Evolutionary conservation across 2,797 vertebrate genomes (phyloP), one percentile per base, ranked within the genome.

Genomic region (Channa striata): DNA sequence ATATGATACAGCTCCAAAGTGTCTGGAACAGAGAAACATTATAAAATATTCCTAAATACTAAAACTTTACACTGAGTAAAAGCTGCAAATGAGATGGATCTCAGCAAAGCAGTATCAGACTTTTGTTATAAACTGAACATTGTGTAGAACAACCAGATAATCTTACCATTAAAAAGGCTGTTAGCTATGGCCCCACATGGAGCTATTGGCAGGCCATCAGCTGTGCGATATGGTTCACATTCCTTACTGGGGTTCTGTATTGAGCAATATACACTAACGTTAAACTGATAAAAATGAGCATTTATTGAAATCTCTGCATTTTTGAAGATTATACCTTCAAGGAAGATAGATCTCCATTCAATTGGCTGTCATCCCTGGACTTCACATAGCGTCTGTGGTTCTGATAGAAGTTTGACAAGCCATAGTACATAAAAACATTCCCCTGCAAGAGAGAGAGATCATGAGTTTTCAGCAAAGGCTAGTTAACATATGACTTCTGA

Each of bases 401-500:
- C 91, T 99, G 98, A 84, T 99, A 99, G 89, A 99, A 99, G 95
- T 99, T 99, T 80, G 98, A 99, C 43, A 99, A 90, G 79, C 97
- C 98, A 0, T 99, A 99, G 90, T 99, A 99, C 98, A 99, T 99
- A 77, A 97, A 99, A 10, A 99, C 98, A 59, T 97, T 97, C 86
- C 95, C 97, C 98, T 99, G 87, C 12, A 91, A 70, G 48, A 49
- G 34, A 83, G 43, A 30, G 25, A 74, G 14, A 47, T 19, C n/a
- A 11, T 44, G 7, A n/a, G 17, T 11, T 20, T n/a, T 19, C 17
- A 19, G n/a, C 10, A 44, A n/a, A n/a, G n/a, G n/a, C n/a, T n/a
- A n/a, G n/a, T n/a, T n/a, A n/a, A 10, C 12, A 37, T 0, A 11
- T 37, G 11, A 37, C 11, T 37, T 37, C 36, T n/a, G n/a, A n/a